These are phyloP conservation scores for Gambusia affinis DNA, from an alignment of 2,113 vertebrate species.

Conservation along the genomic window DNA sequence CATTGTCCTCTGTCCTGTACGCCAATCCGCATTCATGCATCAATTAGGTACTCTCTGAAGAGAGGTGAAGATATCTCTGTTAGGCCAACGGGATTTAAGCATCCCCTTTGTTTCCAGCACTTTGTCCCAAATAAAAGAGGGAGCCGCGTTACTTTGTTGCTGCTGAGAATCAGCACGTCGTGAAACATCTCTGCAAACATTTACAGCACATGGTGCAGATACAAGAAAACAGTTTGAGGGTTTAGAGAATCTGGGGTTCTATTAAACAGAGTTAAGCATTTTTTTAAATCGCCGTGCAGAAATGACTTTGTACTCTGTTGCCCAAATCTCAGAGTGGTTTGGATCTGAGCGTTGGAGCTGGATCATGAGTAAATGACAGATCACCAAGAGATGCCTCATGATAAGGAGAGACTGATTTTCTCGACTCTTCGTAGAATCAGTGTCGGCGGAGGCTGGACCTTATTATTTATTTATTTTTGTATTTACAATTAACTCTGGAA, in stretches of 20 bases:
- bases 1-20: constrained; percentile 69
- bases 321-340: too few species aligned
- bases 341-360: too few species aligned
- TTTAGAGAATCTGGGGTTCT: constrained; percentile 8
- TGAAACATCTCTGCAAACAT: constrained; percentile 44
- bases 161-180: constrained; percentile 18
- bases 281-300: too few species aligned
- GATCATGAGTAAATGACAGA: too few species aligned
- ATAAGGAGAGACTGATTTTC: too few species aligned
- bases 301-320: too few species aligned
- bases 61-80: constrained; percentile 57
- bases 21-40: constrained; percentile 50
- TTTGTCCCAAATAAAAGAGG: constrained; percentile 53
- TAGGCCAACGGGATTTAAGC: constrained; percentile 27
- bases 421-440: too few species aligned
- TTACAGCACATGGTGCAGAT: constrained; percentile 56
- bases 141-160: constrained; percentile 54
- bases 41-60: constrained; percentile 60
- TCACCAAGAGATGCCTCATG: too few species aligned
- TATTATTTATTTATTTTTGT: too few species aligned
- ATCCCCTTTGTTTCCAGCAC: constrained; percentile 60
- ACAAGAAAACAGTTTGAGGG: constrained; percentile 24
- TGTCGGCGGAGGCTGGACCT: too few species aligned
- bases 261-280: too few species aligned
- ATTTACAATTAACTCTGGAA: too few species aligned